These are phyloP conservation scores for Aegotheles bennettii DNA, from an alignment of 2,113 vertebrate genomes.

Conservation along the genomic window DNA sequence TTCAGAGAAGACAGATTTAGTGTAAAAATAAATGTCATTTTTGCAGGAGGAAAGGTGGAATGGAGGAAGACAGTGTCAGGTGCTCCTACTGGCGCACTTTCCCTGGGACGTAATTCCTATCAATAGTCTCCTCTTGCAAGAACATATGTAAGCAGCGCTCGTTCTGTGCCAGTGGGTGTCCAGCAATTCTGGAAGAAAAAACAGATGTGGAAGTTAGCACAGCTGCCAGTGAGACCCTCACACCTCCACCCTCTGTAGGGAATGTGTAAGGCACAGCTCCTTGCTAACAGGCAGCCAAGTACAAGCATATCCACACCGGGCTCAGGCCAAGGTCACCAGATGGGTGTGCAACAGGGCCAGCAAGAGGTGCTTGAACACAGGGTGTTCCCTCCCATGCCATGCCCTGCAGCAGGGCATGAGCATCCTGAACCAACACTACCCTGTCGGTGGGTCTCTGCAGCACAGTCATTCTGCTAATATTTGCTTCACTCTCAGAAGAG, in stretches of 20 bases:
- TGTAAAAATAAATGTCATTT: conserved; percentile 90
- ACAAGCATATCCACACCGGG: rapidly evolving
- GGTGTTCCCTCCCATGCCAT: not conserved
- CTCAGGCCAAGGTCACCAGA: not conserved
- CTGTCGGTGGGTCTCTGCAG: not conserved
- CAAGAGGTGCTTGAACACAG: not conserved
- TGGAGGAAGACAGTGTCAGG: conserved; percentile 71
- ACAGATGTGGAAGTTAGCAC: conserved; percentile 31
- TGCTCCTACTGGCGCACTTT: conserved; percentile 94
- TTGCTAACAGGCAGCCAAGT: rapidly evolving
- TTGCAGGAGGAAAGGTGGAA: conserved; percentile 74
- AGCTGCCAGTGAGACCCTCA: not conserved
- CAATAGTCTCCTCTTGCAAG: conserved; percentile 95
- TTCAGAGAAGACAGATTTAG: conserved; percentile 79
- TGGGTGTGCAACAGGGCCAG: not conserved
- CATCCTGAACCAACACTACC: not conserved
- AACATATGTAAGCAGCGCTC: conserved; percentile 99
- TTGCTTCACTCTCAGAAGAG: not conserved
- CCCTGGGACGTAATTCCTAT: conserved; percentile 98
- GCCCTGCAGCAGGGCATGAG: not conserved
- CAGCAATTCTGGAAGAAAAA: conserved; percentile 88
- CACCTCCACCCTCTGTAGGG: not conserved
- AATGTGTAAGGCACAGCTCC: not conserved
- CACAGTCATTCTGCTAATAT: not conserved
- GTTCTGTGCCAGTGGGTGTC: conserved; percentile 97